Evolutionary conservation across 2,888 invertebrate genomes (phyloP).

Genomic region (Drymonia ruficornis): DNA sequence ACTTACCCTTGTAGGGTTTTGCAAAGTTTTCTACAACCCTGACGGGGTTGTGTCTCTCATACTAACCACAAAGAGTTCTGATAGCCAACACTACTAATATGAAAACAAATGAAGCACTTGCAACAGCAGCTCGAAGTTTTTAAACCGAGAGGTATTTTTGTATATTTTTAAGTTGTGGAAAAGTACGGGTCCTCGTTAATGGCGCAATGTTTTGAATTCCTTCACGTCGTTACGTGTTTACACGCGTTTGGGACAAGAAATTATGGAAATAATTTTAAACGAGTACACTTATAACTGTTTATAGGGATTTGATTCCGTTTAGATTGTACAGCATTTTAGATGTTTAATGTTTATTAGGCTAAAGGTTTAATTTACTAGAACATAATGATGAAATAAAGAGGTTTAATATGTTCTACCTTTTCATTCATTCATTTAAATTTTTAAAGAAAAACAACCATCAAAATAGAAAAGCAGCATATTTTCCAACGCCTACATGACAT

Average conservation of each 20-base stretch:
- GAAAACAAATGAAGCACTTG: neutral
- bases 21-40: too few species aligned
- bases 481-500: neutral
- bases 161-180: neutral
- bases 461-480: neutral
- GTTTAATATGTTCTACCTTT: too few species aligned
- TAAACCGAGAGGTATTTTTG: neutral
- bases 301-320: neutral
- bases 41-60: too few species aligned
- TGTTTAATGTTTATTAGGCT: neutral
- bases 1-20: too few species aligned
- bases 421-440: too few species aligned
- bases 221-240: neutral
- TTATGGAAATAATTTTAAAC: neutral
- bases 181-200: neutral
- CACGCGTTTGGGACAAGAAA: neutral
- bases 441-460: too few species aligned
- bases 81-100: neutral
- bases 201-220: constrained; percentile 1
- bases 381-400: too few species aligned
- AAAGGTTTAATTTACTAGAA: too few species aligned
- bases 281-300: neutral
- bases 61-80: too few species aligned
- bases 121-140: neutral
- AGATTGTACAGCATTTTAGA: neutral